A percentile compares a stretch with the other conserved stretches of the same genome.
phyloP scores from a whole-genome alignment of 2,888 invertebrate genomes.

The Syritta pipiens region DNA sequence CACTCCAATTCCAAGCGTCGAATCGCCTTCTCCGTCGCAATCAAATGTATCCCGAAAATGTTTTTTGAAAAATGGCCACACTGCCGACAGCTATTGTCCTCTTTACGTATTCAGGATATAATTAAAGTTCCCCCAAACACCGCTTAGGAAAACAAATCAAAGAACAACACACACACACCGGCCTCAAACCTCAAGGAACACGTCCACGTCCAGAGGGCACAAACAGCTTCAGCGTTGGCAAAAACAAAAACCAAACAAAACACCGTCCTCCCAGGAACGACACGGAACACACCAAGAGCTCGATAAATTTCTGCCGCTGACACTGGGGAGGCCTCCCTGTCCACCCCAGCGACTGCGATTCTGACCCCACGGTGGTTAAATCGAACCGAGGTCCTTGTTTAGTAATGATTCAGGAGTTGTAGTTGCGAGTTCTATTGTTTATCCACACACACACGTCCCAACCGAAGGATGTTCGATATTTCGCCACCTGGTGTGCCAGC shows the following conservation, averaged over 20 bases:
- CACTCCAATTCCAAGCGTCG: too few relatives aligned
- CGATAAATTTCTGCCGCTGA: slow-evolving; percentile 40
- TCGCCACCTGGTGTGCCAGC: slow-evolving; percentile 28
- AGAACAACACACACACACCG: too few relatives aligned
- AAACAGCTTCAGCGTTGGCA: too few relatives aligned
- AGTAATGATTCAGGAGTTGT: slow-evolving; percentile 11
- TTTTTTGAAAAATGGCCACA: too few relatives aligned
- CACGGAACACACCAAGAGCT: neutral
- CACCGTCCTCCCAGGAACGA: neutral
- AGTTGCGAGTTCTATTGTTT: slow-evolving; percentile 10
- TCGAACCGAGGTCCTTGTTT: slow-evolving; percentile 15
- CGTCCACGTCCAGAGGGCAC: too few relatives aligned
- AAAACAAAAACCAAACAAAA: neutral
- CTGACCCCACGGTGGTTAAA: slow-evolving; percentile 4
- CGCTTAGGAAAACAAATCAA: neutral
- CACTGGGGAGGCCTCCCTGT: slow-evolving; percentile 2
- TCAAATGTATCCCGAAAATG: too few relatives aligned
- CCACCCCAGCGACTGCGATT: neutral
- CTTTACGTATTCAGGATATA: neutral
- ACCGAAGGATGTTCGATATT: slow-evolving; percentile 9
- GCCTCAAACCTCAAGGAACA: too few relatives aligned
- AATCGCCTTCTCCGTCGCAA: too few relatives aligned
- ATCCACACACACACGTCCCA: neutral
- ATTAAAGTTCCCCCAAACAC: neutral
- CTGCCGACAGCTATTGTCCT: too few relatives aligned